Base-by-base conservation (phyloP, 2,797 vertebrate genomes). In the Onychomys leucogaster region DNA sequence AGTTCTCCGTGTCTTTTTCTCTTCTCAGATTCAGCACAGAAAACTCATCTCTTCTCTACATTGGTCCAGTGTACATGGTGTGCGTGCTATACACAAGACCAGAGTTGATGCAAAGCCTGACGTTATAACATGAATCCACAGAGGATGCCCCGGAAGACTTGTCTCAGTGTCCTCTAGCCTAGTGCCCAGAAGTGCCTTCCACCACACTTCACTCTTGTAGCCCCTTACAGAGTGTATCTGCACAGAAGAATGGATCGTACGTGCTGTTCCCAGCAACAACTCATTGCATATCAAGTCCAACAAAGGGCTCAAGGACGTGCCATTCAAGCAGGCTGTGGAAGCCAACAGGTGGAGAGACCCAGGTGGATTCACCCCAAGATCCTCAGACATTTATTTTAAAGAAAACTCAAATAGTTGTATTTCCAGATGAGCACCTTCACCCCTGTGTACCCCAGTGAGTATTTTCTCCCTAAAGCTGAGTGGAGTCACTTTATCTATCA, bases 361-460 rank as follows among this genome's bases (percentile, higher is more conserved):
- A 82, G 97, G 94, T 97, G 96, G 97, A 98, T 95, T 98, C 96
- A 95, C 97, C 98, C 97, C 94, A 89, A 95, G 96, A 97, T 97
- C 97, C 98, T 98, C 97, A 94, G 98, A 97, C 41, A 57, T 67
- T 98, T 97, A 98, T 98, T 97, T 98, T 95, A 96, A 98, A 98
- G 98, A 97, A 98, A 97, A 90, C 17, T n/a, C 94, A 83, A 96
- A 92, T 80, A 98, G 90, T 93, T 91, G 82, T 86, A 76, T 97
- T 98, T 96, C 67, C 63, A 95, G 92, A 0, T 32, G 96, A 98
- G 96, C 91, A 96, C 95, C 49, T 97, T 97, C 98, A 97, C 95
- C 27, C 46, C 94, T 93, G 94, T 85, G 23, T 80, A 52, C 41
- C 43, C 49, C 21, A 52, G 23, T 59, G 11, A 71, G 12, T 14